Evolutionary conservation across 2,113 vertebrate species (phyloP).

Genomic region (Phylloscopus trochilus): DNA sequence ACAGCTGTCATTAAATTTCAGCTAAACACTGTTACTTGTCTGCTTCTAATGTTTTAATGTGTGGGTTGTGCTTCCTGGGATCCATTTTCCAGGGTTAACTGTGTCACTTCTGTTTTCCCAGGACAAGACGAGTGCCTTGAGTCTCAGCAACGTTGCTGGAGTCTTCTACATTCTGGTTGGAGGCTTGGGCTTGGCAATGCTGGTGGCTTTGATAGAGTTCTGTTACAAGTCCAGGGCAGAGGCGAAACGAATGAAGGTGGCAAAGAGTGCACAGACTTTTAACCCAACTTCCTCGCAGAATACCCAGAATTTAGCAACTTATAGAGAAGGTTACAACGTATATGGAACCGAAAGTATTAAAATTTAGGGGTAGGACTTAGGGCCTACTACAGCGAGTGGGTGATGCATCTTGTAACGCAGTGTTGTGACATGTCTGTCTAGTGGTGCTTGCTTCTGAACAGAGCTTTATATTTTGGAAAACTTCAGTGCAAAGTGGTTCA

Average conservation of each 20-base stretch:
- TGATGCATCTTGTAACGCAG: conserved; percentile 85
- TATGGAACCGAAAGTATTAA: conserved; percentile 99
- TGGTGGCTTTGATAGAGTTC: conserved; percentile 99
- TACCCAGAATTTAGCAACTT: conserved; percentile 99
- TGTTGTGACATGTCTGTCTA: conserved; percentile 89
- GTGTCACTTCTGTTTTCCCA: conserved; percentile 74
- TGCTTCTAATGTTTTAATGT: background rate
- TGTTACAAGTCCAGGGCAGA: conserved; percentile 99
- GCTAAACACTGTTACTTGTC: background rate
- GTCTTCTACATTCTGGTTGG: conserved; percentile 99
- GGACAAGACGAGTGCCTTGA: conserved; percentile 99
- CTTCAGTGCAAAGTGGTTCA: conserved; percentile 81
- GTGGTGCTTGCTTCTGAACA: conserved; percentile 86
- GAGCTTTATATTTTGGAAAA: conserved; percentile 80
- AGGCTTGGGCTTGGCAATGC: conserved; percentile 98
- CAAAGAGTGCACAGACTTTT: conserved; percentile 95
- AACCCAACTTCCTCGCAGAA: conserved; percentile 99
- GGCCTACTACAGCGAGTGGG: conserved; percentile 90
- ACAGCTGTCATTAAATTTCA: conserved; percentile 1
- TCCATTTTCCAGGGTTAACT: conserved; percentile 51
- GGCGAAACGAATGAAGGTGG: conserved; percentile 99
- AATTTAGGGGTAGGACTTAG: conserved; percentile 99
- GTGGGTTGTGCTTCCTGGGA: background rate
- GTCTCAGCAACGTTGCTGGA: conserved; percentile 98
- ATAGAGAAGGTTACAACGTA: conserved; percentile 99